Evolutionary conservation across 2,797 vertebrate genomes (phyloP).

Genomic region (Acanthiza pusilla): DNA sequence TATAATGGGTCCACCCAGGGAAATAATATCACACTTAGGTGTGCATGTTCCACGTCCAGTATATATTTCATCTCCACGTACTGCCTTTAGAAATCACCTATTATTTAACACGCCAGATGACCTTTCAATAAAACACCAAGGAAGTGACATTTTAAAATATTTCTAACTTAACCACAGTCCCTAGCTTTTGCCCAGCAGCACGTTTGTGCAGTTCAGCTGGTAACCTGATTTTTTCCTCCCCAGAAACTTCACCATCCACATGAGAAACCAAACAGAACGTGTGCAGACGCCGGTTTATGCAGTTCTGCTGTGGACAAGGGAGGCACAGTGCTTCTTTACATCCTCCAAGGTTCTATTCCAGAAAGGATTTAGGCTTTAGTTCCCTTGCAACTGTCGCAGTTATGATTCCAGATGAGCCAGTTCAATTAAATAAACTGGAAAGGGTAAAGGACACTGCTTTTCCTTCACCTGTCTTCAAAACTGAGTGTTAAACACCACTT

Average conservation of each 20-base stretch:
- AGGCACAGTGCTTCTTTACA: not conserved
- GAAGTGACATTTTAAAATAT: not conserved
- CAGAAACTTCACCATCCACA: not conserved
- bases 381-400: not conserved
- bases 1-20: not conserved
- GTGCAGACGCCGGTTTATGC: not conserved
- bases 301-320: not conserved
- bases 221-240: not conserved
- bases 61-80: not conserved
- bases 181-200: not conserved
- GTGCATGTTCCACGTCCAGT: not conserved
- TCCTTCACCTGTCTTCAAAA: not conserved
- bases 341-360: not conserved
- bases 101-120: not conserved
- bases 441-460: not conserved
- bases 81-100: not conserved
- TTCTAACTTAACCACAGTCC: not conserved
- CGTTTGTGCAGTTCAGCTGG: not conserved
- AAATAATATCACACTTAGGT: not conserved
- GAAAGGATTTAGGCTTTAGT: not conserved
- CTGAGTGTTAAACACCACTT: not conserved
- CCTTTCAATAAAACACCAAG: not conserved
- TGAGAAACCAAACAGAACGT: not conserved
- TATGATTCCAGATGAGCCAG: not conserved
- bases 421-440: not conserved